These are phyloP conservation scores for Eunapius fragilis DNA, from an alignment of 37 sponge, comb jelly and placozoan genomes.

Conservation along the genomic window DNA sequence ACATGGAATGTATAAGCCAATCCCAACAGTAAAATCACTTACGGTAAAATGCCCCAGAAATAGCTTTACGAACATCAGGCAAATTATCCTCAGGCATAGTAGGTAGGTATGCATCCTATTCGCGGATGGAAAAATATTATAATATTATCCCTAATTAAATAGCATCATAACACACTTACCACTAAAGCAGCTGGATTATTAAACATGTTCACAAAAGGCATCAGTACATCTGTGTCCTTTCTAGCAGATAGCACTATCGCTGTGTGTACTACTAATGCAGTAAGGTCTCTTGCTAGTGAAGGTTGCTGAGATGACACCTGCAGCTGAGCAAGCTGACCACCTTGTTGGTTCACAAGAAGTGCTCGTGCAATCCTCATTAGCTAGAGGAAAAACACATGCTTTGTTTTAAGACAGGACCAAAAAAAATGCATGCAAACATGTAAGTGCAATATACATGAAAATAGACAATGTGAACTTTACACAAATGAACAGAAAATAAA, in stretches of 20 bases:
- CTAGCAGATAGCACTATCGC: constrained; percentile 24
- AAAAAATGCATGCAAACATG: too few relatives aligned
- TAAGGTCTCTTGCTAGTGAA: constrained; percentile 3
- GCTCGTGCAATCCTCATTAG: constrained; percentile 22
- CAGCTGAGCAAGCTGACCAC: constrained; percentile 44
- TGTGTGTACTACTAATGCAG: constrained; percentile 57
- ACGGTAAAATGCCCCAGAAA: too few relatives aligned
- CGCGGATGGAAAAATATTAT: too few relatives aligned
- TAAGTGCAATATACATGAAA: not conserved
- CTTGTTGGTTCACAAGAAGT: constrained; percentile 53
- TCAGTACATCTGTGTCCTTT: constrained; percentile 10
- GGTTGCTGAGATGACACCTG: constrained; percentile 9
- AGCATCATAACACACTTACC: constrained; percentile 4
- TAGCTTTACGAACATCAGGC: constrained; percentile 39
- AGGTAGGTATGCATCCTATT: constrained; percentile 59
- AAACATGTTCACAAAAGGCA: constrained; percentile 49
- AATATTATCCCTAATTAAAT: too few relatives aligned
- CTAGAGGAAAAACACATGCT: constrained; percentile 2
- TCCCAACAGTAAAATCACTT: not conserved
- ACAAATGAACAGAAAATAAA: not conserved
- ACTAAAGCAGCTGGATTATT: constrained; percentile 33
- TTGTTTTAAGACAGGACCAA: not conserved
- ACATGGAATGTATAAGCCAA: not conserved
- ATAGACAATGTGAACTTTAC: not conserved
- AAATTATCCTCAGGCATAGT: constrained; percentile 66